Conservation (phyloP, 2,797 vertebrate species). For the Etheostoma perlongum region DNA sequence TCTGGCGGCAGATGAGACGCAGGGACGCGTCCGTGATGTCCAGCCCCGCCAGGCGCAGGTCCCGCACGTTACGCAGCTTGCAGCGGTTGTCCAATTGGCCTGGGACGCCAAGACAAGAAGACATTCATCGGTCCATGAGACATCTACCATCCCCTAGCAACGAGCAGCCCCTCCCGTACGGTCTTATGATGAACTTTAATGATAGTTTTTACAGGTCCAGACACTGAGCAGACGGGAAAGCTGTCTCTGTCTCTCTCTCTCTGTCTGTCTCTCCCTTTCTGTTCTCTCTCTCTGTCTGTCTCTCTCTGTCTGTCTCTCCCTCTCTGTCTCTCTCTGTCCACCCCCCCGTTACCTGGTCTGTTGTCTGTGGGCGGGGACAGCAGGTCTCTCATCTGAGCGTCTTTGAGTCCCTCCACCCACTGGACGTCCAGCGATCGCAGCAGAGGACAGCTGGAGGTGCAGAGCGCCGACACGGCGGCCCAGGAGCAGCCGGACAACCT, state of each 20-base stretch:
- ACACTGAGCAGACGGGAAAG: no score
- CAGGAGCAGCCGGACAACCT: slow-evolving; percentile 95
- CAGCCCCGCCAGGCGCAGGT: slow-evolving; percentile 92
- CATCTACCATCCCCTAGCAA: no score
- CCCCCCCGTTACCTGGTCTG: slow-evolving; percentile 87
- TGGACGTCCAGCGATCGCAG: slow-evolving; percentile 94
- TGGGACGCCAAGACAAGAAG: slow-evolving; percentile 54
- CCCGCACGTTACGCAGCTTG: slow-evolving; percentile 92
- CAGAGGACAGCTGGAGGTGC: slow-evolving; percentile 95
- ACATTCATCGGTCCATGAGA: background rate
- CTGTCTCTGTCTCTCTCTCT: no score
- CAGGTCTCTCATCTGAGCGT: slow-evolving; percentile 97
- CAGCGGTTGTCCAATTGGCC: slow-evolving; percentile 97
- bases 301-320: no score
- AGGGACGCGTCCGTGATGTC: slow-evolving; percentile 95
- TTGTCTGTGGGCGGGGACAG: slow-evolving; percentile 95
- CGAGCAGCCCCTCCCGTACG: background rate
- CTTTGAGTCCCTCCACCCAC: slow-evolving; percentile 98
- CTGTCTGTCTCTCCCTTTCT: no score
- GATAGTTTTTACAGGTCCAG: no score
- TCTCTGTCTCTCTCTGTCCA: no score
- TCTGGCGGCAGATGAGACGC: slow-evolving; percentile 92
- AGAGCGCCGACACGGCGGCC: slow-evolving; percentile 96
- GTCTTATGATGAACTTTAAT: background rate
- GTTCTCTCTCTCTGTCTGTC: no score